Evolutionary conservation across 2,797 vertebrate species (phyloP), one percentile per base, ranked within the genome.

Genomic region (Coluber constrictor): DNA sequence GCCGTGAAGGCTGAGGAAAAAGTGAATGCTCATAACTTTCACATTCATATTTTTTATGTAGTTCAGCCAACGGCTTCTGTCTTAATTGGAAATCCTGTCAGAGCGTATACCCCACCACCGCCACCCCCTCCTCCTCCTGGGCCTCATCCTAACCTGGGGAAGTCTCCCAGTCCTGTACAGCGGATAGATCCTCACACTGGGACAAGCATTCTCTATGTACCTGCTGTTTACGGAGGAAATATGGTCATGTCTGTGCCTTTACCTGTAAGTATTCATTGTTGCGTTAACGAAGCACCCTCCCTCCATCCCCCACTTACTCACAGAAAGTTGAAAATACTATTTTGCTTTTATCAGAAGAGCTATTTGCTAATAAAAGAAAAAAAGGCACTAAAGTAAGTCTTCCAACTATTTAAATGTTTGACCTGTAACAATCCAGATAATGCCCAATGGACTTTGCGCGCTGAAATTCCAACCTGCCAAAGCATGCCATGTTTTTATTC

Each of bases 231-330:
- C 94, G 99, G 99, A 96, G 99, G 99, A 96, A 99, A 99, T 96
- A 99, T 99, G 98, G 99, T 99, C 97, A 99, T 99, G 99, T 98
- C 99, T 95, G 98, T 99, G 98, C 99, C 99, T 97, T 98, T 99
- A 95, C 98, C 98, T 94, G 99, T 99, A 98, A 98, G 99, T 98
- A 95, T 87, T 91, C 0, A 8, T 94, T 97, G 96, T 87, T 23
- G 92, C 20, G 1, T 56, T 47, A 51, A 54, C 9, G 5, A 37
- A 43, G 1, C 8, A 32, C 5, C 32, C 47, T 59, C 74, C 27
- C 5, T 20, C 66, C 20, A 32, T 8, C 57, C 23, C 18, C 43
- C 61, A 56, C 51, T 86, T 61, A 10, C 15, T 88, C 3, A 8
- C 37, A 20, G 25, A 4, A 60, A 57, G 51, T 23, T 11, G 51